phyloP scores from a whole-genome alignment of 2,113 vertebrate genomes.

The Tragulus kanchil region DNA sequence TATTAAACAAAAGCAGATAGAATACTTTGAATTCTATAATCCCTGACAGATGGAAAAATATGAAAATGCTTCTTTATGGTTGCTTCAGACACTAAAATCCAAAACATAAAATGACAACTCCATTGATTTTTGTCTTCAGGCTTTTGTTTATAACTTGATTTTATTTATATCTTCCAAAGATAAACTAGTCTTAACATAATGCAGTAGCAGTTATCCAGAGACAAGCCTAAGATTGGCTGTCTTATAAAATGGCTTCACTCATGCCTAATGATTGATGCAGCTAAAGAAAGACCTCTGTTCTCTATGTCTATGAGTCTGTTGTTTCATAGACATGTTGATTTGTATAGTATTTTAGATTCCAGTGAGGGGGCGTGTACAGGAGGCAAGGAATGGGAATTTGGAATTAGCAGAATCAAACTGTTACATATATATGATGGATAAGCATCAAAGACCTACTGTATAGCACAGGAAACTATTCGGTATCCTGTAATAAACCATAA shows the following conservation, averaged over 20 bases:
- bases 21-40: conserved; percentile 41
- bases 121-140: conserved; percentile 47
- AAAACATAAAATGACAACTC: not conserved
- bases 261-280: not conserved
- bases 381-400: not conserved
- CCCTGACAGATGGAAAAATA: not conserved
- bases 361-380: not conserved
- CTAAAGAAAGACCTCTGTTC: not conserved
- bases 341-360: not conserved
- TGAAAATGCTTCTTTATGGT: conserved; percentile 30
- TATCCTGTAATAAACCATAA: not conserved
- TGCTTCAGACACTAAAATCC: conserved; percentile 34
- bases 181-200: too few relatives aligned
- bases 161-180: too few relatives aligned
- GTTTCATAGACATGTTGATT: not conserved
- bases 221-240: not conserved
- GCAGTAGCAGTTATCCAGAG: not conserved
- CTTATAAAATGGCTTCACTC: not conserved
- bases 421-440: not conserved
- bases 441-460: not conserved
- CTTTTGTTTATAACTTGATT: conserved; percentile 48
- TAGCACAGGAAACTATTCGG: not conserved
- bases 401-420: not conserved
- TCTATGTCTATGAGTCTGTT: not conserved
- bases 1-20: not conserved